phyloP scores from a whole-genome alignment of 2,113 vertebrate species.

The Candoia aspera region DNA sequence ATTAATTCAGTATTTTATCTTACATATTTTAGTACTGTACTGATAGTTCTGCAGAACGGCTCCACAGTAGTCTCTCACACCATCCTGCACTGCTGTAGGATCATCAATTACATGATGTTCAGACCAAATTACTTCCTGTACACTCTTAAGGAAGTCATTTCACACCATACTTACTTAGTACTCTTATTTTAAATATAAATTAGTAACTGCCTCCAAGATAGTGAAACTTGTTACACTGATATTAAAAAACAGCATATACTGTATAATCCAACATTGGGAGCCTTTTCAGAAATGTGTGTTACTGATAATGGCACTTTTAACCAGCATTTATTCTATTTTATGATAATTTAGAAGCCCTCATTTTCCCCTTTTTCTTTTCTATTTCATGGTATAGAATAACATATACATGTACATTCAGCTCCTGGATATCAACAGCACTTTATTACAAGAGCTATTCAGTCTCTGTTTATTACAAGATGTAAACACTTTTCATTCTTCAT shows the following conservation, averaged over 20 bases:
- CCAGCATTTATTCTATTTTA: neutral
- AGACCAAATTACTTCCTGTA: constrained; percentile 6
- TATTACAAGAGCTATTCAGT: neutral
- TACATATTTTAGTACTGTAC: neutral
- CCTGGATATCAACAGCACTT: neutral
- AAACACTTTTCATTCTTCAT: neutral
- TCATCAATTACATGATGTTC: neutral
- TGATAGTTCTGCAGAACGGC: neutral
- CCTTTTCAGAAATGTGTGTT: neutral
- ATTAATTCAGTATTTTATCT: neutral
- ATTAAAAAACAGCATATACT: constrained; percentile 25
- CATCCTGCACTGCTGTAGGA: neutral
- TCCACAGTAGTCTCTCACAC: neutral
- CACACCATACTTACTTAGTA: constrained; percentile 28
- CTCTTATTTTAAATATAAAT: constrained; percentile 33
- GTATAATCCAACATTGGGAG: constrained; percentile 29
- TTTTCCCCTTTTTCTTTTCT: neutral
- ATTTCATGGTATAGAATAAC: neutral
- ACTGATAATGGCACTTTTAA: constrained; percentile 1
- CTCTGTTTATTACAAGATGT: neutral
- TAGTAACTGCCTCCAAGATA: constrained; percentile 28
- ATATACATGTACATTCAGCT: neutral
- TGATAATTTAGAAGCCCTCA: neutral
- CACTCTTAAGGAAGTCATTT: neutral
- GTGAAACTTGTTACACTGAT: constrained; percentile 22